These are phyloP conservation scores for Sebastes ruberrimus DNA, from an alignment of 2,797 vertebrate species.

Conservation along the genomic window DNA sequence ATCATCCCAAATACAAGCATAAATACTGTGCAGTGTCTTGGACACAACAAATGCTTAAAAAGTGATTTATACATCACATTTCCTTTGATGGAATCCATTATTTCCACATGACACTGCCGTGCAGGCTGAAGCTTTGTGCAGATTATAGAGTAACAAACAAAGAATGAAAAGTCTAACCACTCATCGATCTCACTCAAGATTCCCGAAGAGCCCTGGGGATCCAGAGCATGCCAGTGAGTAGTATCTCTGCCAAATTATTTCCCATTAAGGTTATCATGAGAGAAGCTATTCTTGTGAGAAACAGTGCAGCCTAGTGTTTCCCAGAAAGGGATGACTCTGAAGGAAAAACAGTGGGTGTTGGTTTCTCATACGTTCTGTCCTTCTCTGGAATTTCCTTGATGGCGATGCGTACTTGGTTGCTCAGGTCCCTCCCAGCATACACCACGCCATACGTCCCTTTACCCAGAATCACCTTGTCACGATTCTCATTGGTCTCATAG, in stretches of 20 bases:
- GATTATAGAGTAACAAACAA: slow-evolving; percentile 10
- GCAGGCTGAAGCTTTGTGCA: not conserved
- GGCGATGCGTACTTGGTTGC: slow-evolving; percentile 91
- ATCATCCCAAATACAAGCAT: not conserved
- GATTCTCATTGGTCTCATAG: slow-evolving; percentile 87
- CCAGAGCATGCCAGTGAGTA: not conserved
- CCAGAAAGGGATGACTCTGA: not conserved
- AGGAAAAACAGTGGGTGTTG: not conserved
- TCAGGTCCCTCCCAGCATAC: slow-evolving; percentile 89
- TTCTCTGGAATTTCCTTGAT: slow-evolving; percentile 95
- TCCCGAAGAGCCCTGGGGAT: slow-evolving; percentile 5
- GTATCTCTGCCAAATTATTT: slow-evolving; percentile 30
- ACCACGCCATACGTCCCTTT: slow-evolving; percentile 92
- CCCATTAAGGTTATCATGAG: not conserved
- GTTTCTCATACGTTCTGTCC: slow-evolving; percentile 86
- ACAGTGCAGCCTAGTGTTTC: not conserved
- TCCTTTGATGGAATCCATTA: not conserved
- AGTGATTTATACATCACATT: not conserved
- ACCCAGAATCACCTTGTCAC: slow-evolving; percentile 88
- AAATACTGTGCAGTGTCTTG: not conserved
- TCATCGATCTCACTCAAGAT: slow-evolving; percentile 11
- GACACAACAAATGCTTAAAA: not conserved
- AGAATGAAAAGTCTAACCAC: slow-evolving; percentile 39
- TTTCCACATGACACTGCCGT: not conserved
- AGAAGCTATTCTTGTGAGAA: slow-evolving; percentile 18